A percentile compares a stretch with the other conserved stretches of the same genome.
These are phyloP conservation scores for Semaprochilodus insignis DNA, from an alignment of 2,797 vertebrate genomes.

Conservation along the genomic window DNA sequence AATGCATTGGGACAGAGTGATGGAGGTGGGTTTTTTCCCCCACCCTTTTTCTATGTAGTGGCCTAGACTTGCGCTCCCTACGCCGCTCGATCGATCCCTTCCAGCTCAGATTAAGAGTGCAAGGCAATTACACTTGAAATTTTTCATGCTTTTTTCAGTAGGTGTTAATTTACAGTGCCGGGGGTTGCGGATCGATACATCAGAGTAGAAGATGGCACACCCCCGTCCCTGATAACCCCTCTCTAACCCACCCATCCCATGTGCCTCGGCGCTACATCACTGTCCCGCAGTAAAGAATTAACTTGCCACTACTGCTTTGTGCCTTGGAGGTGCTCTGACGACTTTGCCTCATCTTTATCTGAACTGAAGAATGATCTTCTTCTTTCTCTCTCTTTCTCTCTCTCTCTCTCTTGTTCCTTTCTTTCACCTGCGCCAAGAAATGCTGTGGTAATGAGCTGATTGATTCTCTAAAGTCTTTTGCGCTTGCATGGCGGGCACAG, in stretches of 20 bases:
- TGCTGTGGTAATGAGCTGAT: conserved; percentile 48
- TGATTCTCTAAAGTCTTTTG: conserved; percentile 59
- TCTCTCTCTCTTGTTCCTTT: conserved; percentile 28
- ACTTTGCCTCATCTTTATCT: conserved; percentile 38
- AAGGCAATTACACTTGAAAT: conserved; percentile 85
- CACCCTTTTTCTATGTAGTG: conserved; percentile 27
- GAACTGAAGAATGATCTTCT: conserved; percentile 14
- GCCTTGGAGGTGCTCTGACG: conserved; percentile 14
- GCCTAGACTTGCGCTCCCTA: conserved; percentile 63
- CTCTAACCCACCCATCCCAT: conserved; percentile 55
- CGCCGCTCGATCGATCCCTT: conserved; percentile 80
- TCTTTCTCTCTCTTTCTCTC: background rate
- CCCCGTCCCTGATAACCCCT: conserved; percentile 57
- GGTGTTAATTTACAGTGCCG: conserved; percentile 83
- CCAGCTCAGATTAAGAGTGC: conserved; percentile 82
- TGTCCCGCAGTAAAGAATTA: conserved; percentile 48
- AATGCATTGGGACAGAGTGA: conserved; percentile 59
- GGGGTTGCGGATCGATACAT: conserved; percentile 76
- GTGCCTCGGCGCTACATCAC: conserved; percentile 53
- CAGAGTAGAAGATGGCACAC: conserved; percentile 72
- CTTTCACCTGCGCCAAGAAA: conserved; percentile 24
- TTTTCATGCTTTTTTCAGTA: conserved; percentile 75
- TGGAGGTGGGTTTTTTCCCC: background rate
- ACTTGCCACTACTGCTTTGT: conserved; percentile 36
- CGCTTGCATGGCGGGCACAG: background rate